Percentiles rank a stretch among this genome's conserved stretches.
Evolutionary conservation across 2,797 vertebrate genomes (phyloP).

Genomic region (Schizothorax lantsangensis): DNA sequence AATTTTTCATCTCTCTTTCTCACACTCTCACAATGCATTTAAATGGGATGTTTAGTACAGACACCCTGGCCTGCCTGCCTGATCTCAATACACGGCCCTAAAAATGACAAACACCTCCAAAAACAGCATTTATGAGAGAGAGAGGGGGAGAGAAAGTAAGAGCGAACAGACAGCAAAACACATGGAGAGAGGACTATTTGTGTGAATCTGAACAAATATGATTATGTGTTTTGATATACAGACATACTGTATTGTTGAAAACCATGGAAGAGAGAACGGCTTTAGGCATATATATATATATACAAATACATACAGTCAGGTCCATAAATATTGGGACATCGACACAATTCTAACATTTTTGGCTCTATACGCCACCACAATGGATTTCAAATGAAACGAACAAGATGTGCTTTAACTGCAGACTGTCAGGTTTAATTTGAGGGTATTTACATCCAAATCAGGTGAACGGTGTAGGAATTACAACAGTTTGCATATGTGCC

Average conservation of each 20-base stretch:
- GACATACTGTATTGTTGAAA: not conserved
- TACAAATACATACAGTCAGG: no score
- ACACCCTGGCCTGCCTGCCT: conserved; percentile 61
- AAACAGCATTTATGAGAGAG: conserved; percentile 18
- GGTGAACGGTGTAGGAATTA: no score
- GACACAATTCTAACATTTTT: no score
- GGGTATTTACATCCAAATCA: no score
- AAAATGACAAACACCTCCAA: conserved; percentile 19
- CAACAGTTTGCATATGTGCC: no score
- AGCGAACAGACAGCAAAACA: not conserved
- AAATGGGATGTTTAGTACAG: conserved; percentile 74
- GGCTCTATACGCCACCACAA: no score
- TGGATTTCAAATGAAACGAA: no score
- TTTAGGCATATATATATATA: not conserved
- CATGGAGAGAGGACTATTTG: not conserved
- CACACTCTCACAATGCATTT: conserved; percentile 77
- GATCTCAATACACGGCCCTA: conserved; percentile 43
- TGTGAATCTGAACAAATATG: not conserved
- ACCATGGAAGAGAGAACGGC: not conserved
- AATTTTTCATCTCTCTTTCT: conserved; percentile 65
- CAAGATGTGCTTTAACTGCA: no score
- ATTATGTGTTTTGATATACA: not conserved
- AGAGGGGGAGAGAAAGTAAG: not conserved
- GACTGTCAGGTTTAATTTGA: no score
- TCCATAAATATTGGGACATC: no score